Conservation (phyloP, 2,797 vertebrate species). For the Allenopithecus nigroviridis region DNA sequence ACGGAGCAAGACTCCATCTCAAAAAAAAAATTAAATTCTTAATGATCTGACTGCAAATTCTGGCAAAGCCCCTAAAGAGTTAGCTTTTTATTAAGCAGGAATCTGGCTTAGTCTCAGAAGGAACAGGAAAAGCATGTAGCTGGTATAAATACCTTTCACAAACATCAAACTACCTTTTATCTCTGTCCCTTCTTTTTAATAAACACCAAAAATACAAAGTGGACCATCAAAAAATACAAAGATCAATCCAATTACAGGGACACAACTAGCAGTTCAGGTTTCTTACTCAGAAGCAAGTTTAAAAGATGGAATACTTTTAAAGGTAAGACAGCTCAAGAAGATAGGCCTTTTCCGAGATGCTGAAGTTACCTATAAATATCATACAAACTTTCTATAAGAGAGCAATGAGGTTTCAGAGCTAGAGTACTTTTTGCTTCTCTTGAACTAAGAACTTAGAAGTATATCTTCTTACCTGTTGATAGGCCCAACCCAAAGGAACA, state of each 20-base stretch:
- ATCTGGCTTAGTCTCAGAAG: background rate
- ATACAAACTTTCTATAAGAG: background rate
- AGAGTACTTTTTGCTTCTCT: background rate
- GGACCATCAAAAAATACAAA: background rate
- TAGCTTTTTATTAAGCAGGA: background rate
- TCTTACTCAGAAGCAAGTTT: background rate
- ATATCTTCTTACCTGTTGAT: background rate
- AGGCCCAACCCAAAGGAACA: background rate
- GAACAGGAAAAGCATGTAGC: background rate
- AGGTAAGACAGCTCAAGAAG: background rate
- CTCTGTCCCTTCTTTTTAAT: background rate
- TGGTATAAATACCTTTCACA: background rate
- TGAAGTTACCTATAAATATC: background rate
- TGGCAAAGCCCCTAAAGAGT: background rate
- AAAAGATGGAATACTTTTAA: background rate
- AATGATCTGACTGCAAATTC: background rate
- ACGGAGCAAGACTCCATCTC: too few relatives aligned
- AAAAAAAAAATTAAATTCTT: background rate
- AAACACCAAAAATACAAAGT: background rate
- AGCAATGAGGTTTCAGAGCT: background rate
- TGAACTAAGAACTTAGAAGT: background rate
- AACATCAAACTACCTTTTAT: background rate
- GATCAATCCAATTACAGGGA: background rate
- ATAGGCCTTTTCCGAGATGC: background rate
- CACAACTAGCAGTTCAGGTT: background rate